Base-by-base conservation (phyloP, 1,140 invertebrate species). In the Drosophila athabasca region DNA sequence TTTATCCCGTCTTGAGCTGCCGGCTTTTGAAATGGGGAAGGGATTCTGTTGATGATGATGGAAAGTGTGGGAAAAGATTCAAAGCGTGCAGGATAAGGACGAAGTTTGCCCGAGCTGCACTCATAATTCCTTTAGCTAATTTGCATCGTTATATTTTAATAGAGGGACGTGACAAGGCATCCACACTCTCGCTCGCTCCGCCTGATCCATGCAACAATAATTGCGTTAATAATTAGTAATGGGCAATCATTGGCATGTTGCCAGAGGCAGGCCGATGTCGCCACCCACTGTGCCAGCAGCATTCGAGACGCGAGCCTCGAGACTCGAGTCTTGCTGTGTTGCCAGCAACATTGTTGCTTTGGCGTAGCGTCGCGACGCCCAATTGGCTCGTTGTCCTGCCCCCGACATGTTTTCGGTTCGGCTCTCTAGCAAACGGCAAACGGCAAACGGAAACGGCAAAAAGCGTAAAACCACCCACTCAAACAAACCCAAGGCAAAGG, bases 51-150 rank as follows among this genome's bases (percentile, higher is more conserved):
- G 29, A 76, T 58, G 46, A 78, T 59, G 64, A 74, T 61, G 74
- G 50, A 61, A 73, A 81, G 68, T 73, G 79, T 57, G 61, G 62
- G 59, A 72, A 71, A 76, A 61, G 35, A 39, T 39, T 39, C 35
- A 45, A 57, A 52, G 45, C 22, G 26, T 22, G 41, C 54, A 8
- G 3, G 31, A 1, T 13, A 6, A 31, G 48, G 45, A 35, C 43
- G 79, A 81, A 74, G 64, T 78, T 75, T 75, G 66, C 31, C 53
- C 49, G 26, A 51, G 15, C 55, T 55, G 51, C 49, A 64, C 62
- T 67, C 70, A 82, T 87, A 87, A 87, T 82, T 79, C 57, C 58
- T 49, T 76, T 79, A 88, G 71, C 78, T 87, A 82, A 87, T 87
- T 87, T 82, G 75, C 70, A 51, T 79, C 74, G 77, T 87, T 82